Base-by-base conservation (phyloP, 2,113 vertebrate genomes). In the Gadus macrocephalus region DNA sequence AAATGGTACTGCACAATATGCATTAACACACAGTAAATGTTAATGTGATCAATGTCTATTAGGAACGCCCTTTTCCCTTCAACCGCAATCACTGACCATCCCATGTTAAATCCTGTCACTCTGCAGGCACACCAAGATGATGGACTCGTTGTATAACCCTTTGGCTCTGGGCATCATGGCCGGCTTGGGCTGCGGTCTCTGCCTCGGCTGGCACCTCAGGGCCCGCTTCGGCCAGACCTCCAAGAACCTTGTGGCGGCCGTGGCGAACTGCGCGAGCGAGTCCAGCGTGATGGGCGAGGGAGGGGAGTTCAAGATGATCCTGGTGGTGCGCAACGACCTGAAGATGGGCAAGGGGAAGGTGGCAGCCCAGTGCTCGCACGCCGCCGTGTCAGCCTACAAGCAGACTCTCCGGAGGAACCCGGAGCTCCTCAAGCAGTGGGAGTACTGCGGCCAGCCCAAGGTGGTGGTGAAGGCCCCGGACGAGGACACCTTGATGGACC, bases 321-420 rank as follows among this genome's bases (percentile, higher is more conserved):
- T 98, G 53, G 83, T 97, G 0, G 96, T 99, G 64, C 93, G 96
- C 27, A 95, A 89, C 0, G 96, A 98, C 81, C 80, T 99, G 72
- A 98, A 98, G 86, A 99, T 98, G 97, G 96, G 96, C 0, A 98
- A 98, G 77, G 97, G 97, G 0, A 99, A 99, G 80, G 95, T 95
- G 0, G 95, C 97, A 0, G 96, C 96, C 0, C 97, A 99, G 89
- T 99, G 97, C 31, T 91, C 95, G 35, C 97, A 99, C 0, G 97
- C 97, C 0, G 96, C 97, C 0, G 96, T 99, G 1, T 95, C 96
- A 0, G 94, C 95, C 12, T 98, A 96, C 88, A 98, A 95, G 82
- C 95, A 98, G 79, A 80, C 93, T 2, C 92, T 93, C 60, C 92
- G 85, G 56, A 93, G 92, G 79, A 94, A 95, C 70, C 95, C 96